A percentile compares a stretch with the other conserved stretches of the same genome.
Conservation (phyloP, 2,888 invertebrate species). For the Philereme transversata region DNA sequence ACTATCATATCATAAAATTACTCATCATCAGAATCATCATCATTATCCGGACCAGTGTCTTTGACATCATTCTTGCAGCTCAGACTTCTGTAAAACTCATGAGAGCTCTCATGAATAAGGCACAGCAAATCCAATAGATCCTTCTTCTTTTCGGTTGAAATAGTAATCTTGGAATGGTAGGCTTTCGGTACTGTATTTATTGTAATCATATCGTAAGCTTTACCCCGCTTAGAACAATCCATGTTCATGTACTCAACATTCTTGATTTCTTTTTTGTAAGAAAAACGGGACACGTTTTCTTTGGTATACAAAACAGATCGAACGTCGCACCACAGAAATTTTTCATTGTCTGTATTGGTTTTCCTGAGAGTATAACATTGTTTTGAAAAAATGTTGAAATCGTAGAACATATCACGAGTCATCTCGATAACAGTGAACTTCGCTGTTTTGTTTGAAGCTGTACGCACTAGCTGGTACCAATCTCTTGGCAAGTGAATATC, state of each 20-base stretch:
- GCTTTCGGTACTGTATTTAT: slow-evolving; percentile 21
- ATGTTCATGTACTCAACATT: slow-evolving; percentile 28
- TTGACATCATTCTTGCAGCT: slow-evolving; percentile 12
- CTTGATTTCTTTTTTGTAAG: slow-evolving; percentile 19
- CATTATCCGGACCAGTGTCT: slow-evolving; percentile 2
- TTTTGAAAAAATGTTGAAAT: slow-evolving; percentile 31
- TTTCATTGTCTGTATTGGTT: slow-evolving; percentile 31
- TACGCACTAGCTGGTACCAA: slow-evolving; percentile 40
- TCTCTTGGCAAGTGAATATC: slow-evolving; percentile 38
- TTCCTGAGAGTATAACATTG: slow-evolving; percentile 29
- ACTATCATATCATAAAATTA: too few species aligned
- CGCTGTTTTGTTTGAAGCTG: slow-evolving; percentile 34
- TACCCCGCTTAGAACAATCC: slow-evolving; percentile 28
- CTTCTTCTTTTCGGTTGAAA: slow-evolving; percentile 28
- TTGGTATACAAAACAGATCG: slow-evolving; percentile 25
- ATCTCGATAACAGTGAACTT: slow-evolving; percentile 36
- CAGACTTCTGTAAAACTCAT: slow-evolving; percentile 7
- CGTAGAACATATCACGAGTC: slow-evolving; percentile 31
- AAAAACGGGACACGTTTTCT: slow-evolving; percentile 4
- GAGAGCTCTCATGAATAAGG: slow-evolving; percentile 6
- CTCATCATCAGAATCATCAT: too few species aligned
- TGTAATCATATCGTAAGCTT: slow-evolving; percentile 2
- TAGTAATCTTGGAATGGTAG: slow-evolving; percentile 14
- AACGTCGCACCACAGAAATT: slow-evolving; percentile 29
- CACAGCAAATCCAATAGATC: slow-evolving; percentile 14